A percentile compares a stretch with the other conserved stretches of the same genome.
phyloP scores from a whole-genome alignment of 2,888 invertebrate species.

The Scaptomyza caliginosa region DNA sequence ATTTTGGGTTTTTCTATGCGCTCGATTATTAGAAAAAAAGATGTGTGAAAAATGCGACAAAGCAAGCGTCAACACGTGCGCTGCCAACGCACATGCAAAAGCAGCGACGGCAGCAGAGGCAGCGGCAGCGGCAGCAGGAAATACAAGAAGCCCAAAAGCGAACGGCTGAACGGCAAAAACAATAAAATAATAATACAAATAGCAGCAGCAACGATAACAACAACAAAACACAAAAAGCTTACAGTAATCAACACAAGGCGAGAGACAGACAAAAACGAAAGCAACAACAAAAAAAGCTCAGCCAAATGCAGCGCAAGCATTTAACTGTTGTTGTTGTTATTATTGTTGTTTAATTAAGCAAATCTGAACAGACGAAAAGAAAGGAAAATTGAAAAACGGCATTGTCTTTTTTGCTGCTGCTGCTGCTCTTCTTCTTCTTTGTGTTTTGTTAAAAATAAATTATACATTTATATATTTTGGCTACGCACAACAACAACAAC shows the following conservation, averaged over 20 bases:
- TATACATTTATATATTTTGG: conserved; percentile 61
- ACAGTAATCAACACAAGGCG: conserved; percentile 13
- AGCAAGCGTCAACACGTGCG: conserved; percentile 60
- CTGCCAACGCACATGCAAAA: conserved; percentile 37
- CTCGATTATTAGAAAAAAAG: conserved; percentile 25
- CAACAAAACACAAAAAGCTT: conserved; percentile 14
- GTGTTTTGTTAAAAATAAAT: conserved; percentile 73
- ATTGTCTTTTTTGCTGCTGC: conserved; percentile 46
- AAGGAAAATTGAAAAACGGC: conserved; percentile 70
- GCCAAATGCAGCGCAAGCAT: conserved; percentile 51
- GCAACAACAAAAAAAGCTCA: conserved; percentile 52
- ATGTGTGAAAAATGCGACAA: conserved; percentile 21
- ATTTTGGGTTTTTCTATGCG: no score
- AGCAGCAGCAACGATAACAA: conserved; percentile 7
- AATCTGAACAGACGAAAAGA: conserved; percentile 73
- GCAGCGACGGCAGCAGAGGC: conserved; percentile 1
- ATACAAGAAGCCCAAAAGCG: conserved; percentile 64
- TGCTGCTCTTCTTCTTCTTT: no score
- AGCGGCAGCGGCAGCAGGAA: conserved; percentile 65
- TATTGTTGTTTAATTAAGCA: conserved; percentile 38
- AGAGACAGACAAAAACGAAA: background rate
- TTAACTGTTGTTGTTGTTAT: conserved; percentile 19
- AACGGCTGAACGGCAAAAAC: conserved; percentile 9
- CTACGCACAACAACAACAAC: conserved; percentile 47
- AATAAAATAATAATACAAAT: conserved; percentile 8